These are phyloP conservation scores for Cryptoblepharus egeriae DNA, from an alignment of 2,797 vertebrate species.

Conservation along the genomic window DNA sequence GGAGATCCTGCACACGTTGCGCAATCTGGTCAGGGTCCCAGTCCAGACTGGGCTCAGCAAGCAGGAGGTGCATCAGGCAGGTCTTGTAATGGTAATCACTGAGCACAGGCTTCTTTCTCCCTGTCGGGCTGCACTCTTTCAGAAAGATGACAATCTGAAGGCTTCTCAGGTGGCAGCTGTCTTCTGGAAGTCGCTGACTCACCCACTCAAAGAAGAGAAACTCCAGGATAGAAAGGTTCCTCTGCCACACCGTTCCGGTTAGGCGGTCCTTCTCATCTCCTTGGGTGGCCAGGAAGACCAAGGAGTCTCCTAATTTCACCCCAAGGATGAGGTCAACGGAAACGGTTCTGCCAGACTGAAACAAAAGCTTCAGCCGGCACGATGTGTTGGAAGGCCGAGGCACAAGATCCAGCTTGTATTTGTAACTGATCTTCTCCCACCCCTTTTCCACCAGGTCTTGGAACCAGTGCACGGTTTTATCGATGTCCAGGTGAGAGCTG, in stretches of 20 bases:
- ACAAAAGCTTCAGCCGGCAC: constrained; percentile 66
- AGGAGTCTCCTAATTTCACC: constrained; percentile 67
- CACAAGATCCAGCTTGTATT: constrained; percentile 66
- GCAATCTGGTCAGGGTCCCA: constrained; percentile 57
- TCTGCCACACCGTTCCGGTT: constrained; percentile 58
- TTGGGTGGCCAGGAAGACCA: constrained; percentile 67
- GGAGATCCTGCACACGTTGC: constrained; percentile 60
- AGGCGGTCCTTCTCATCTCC: constrained; percentile 32
- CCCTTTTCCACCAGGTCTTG: constrained; percentile 56
- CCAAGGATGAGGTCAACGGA: constrained; percentile 61
- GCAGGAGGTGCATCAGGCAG: constrained; percentile 71
- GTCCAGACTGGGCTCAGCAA: constrained; percentile 52
- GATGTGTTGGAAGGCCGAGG: constrained; percentile 52
- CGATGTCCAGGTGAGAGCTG: constrained; percentile 54
- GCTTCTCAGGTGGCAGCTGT: constrained; percentile 72
- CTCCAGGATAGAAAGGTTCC: constrained; percentile 67
- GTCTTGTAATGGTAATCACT: constrained; percentile 73
- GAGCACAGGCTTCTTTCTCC: constrained; percentile 48
- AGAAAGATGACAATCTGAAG: constrained; percentile 69
- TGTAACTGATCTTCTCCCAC: constrained; percentile 60
- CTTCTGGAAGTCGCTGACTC: constrained; percentile 60
- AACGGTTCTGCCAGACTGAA: constrained; percentile 58
- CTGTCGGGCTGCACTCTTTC: constrained; percentile 12
- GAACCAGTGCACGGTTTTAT: constrained; percentile 67
- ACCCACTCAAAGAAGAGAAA: constrained; percentile 68